A percentile compares a stretch with the other conserved stretches of the same genome.
Conservation (phyloP, 2,113 vertebrate genomes). For the Eurypyga helias region DNA sequence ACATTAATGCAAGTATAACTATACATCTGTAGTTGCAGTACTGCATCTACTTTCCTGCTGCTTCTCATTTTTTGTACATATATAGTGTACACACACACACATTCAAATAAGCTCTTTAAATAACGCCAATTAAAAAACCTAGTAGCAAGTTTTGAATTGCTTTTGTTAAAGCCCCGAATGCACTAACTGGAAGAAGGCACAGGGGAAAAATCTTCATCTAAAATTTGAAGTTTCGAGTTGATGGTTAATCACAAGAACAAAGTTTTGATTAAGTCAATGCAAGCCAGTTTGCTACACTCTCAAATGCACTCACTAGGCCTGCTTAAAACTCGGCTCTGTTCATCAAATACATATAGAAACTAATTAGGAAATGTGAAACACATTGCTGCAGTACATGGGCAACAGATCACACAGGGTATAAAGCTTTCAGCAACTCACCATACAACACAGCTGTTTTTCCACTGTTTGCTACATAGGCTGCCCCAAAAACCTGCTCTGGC, state of each 20-base stretch:
- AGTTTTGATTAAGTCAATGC: neutral
- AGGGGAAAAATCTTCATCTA: neutral
- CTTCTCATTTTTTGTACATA: neutral
- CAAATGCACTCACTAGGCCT: neutral
- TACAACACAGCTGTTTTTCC: neutral
- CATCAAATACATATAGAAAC: neutral
- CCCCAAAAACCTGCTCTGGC: neutral
- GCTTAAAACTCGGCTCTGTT: neutral
- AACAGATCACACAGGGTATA: neutral
- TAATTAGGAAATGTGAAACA: neutral
- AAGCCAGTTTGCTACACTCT: neutral
- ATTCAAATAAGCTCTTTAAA: neutral
- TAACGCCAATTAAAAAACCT: neutral
- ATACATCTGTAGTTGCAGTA: neutral
- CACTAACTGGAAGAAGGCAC: neutral
- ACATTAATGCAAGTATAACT: neutral
- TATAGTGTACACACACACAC: rapidly evolving
- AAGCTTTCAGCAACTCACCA: neutral
- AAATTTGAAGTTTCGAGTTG: neutral
- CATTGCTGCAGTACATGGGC: neutral
- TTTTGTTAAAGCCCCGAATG: neutral
- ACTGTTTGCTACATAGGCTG: neutral
- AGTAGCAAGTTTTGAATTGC: neutral
- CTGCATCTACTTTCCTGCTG: neutral
- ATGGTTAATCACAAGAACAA: neutral